phyloP scores from a whole-genome alignment of 2,113 vertebrate species.

The Triplophysa dalaica region DNA sequence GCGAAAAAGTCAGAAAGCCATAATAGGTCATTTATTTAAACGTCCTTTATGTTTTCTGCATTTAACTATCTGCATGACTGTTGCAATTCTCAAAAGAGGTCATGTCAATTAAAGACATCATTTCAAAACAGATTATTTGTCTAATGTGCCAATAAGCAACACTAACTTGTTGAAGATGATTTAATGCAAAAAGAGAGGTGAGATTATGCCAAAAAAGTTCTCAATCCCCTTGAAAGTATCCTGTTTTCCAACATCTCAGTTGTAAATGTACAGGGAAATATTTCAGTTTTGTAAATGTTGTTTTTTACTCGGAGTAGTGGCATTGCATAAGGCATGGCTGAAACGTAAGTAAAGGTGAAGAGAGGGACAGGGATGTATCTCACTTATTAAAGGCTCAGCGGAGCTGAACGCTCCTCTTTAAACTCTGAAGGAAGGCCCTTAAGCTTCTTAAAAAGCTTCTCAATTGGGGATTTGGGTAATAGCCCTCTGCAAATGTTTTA shows the following conservation, averaged over 20 bases:
- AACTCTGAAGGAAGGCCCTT: conserved; percentile 46
- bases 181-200: no score
- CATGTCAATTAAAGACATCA: background rate
- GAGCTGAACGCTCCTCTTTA: conserved; percentile 55
- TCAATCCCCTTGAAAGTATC: no score
- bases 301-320: conserved; percentile 13
- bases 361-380: conserved; percentile 39
- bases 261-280: conserved; percentile 20
- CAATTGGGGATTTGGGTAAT: conserved; percentile 55
- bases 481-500: conserved; percentile 51
- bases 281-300: background rate
- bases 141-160: background rate
- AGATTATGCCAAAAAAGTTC: no score
- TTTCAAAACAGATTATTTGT: background rate
- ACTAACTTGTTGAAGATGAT: no score
- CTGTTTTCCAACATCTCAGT: no score
- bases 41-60: background rate
- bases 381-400: conserved; percentile 56
- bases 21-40: background rate
- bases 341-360: conserved; percentile 20
- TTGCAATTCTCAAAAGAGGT: background rate
- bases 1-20: background rate
- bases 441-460: conserved; percentile 55
- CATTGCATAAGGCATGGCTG: conserved; percentile 15
- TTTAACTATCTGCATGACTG: background rate